A percentile compares a stretch with the other conserved stretches of the same genome.
Evolutionary conservation across 2,113 vertebrate genomes (phyloP).

Genomic region (Nestor notabilis): DNA sequence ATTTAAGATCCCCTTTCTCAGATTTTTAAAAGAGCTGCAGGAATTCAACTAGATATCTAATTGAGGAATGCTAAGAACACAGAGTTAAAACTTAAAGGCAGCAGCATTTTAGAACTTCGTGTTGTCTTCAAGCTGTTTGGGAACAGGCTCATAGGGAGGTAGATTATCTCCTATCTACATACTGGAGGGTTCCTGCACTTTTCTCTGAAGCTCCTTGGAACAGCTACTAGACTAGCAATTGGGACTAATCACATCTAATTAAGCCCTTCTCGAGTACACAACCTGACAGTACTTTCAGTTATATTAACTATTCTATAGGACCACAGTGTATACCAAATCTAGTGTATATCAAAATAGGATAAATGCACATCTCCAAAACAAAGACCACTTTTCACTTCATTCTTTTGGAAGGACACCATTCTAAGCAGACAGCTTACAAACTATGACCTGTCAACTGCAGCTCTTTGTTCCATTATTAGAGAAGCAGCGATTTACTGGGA

Average conservation of each 20-base stretch:
- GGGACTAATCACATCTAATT: neutral
- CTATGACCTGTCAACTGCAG: neutral
- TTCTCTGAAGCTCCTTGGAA: neutral
- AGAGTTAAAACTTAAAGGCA: neutral
- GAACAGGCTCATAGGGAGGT: neutral
- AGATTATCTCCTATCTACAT: fast-evolving
- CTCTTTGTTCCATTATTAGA: neutral
- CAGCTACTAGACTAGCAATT: neutral
- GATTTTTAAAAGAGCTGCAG: neutral
- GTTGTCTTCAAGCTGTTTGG: neutral
- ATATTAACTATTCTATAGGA: neutral
- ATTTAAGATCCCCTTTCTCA: neutral
- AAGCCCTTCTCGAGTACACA: neutral
- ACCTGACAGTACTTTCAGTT: neutral
- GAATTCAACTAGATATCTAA: neutral
- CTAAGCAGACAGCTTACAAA: neutral
- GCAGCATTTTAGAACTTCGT: neutral
- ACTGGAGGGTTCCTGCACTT: neutral
- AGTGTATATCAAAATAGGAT: neutral
- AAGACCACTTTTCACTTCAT: neutral
- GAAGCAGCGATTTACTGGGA: neutral
- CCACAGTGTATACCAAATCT: neutral
- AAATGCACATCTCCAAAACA: neutral
- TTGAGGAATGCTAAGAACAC: neutral
- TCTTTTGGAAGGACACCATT: neutral